A percentile compares a stretch with the other conserved stretches of the same genome.
Evolutionary conservation across 2,888 invertebrate genomes (phyloP).

Genomic region (Himalopsyche japonica): DNA sequence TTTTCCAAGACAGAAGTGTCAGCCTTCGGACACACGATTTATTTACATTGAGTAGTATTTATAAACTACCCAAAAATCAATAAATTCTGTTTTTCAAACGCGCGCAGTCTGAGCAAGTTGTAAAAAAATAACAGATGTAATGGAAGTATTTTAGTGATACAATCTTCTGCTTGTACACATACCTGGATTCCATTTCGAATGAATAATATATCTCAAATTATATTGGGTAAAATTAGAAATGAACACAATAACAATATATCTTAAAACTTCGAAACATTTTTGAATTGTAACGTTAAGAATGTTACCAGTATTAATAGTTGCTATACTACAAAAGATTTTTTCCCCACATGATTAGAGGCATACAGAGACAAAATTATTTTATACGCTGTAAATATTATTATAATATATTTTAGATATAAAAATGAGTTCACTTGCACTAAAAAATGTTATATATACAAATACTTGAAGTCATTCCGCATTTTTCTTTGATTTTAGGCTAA

Average conservation of each 20-base stretch:
- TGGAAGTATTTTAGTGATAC: neutral
- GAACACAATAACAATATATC: neutral
- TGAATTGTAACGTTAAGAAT: neutral
- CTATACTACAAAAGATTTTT: neutral
- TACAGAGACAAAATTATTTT: too few relatives aligned
- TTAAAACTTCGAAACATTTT: neutral
- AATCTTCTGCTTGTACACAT: neutral
- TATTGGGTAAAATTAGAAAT: neutral
- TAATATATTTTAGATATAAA: too few relatives aligned
- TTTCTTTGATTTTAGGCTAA: too few relatives aligned
- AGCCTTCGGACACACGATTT: conserved; percentile 45
- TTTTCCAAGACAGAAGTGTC: neutral
- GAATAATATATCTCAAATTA: neutral
- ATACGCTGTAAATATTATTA: too few relatives aligned
- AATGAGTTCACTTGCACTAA: too few relatives aligned
- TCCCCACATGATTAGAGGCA: neutral
- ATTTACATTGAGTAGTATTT: conserved; percentile 57
- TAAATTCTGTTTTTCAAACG: conserved; percentile 48
- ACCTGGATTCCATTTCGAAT: neutral
- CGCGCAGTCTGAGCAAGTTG: conserved; percentile 28
- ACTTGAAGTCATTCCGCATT: too few relatives aligned
- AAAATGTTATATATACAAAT: too few relatives aligned
- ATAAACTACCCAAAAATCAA: conserved; percentile 59
- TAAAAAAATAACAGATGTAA: neutral
- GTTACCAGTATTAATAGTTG: neutral